Conservation (phyloP, 64 coral and sea anemone genomes). For the Montipora foliosa region DNA sequence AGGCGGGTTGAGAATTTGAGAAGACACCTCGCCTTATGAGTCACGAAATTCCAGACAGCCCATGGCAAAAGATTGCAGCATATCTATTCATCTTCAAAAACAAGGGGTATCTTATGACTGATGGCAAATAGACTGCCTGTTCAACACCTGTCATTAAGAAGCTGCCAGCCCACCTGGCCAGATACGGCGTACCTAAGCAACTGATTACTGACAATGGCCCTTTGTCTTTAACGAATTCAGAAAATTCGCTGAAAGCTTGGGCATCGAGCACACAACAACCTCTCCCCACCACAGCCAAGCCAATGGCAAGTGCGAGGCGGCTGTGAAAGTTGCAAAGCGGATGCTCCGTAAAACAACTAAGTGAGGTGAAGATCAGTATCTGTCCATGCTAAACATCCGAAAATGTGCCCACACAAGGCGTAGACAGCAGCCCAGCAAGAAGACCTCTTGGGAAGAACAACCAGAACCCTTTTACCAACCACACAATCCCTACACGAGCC, state of each 20-base stretch:
- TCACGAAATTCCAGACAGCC: slow-evolving; percentile 7
- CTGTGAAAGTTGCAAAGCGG: slow-evolving; percentile 49
- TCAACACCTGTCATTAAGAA: not conserved
- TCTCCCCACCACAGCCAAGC: slow-evolving; percentile 25
- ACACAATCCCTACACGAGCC: slow-evolving; percentile 22
- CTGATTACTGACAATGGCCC: slow-evolving; percentile 35
- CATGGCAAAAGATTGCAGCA: slow-evolving; percentile 30
- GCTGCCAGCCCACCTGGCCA: slow-evolving; percentile 8
- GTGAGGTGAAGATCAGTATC: slow-evolving; percentile 40
- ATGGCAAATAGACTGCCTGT: slow-evolving; percentile 18
- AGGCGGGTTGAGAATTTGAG: not conserved
- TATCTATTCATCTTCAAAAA: slow-evolving; percentile 5
- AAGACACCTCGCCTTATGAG: not conserved
- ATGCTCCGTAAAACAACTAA: slow-evolving; percentile 47
- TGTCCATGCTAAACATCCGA: slow-evolving; percentile 53
- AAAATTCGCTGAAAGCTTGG: slow-evolving; percentile 9
- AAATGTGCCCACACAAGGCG: slow-evolving; percentile 47
- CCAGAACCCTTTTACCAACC: slow-evolving; percentile 45
- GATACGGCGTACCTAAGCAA: slow-evolving; percentile 11
- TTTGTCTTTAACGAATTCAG: slow-evolving; percentile 25
- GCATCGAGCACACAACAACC: slow-evolving; percentile 22
- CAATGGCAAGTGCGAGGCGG: slow-evolving; percentile 53
- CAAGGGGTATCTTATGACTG: slow-evolving; percentile 10
- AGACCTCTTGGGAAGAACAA: slow-evolving; percentile 36
- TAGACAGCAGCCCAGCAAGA: slow-evolving; percentile 26